Base-by-base conservation (phyloP, 2,888 invertebrate species). In the Lycaena phlaeas region DNA sequence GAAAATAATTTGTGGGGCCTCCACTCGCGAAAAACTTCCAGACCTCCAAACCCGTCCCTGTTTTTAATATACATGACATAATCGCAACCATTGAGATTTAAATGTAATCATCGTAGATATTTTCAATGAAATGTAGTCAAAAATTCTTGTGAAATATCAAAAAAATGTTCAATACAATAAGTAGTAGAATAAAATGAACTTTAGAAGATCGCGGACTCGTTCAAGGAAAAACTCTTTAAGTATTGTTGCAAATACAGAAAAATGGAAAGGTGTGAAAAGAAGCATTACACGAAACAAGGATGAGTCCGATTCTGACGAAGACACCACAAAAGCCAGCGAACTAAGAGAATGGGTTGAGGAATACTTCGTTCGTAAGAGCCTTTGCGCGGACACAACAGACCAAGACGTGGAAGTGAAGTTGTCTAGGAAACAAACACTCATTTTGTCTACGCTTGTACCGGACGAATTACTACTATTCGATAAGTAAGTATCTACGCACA, bases 401-500 rank as follows among this genome's bases (percentile, higher is more conserved):
- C 72, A 81, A 53, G 87, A 84, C 41, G 54, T 86, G 18, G 82
- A 86, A 56, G 64, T 82, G 2, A 66, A 72, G 30, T 61, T 85
- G 26, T 72, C 76, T 0, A 77, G 70, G 40, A 84, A 81, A 48
- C 86, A 85, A 52, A 81, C 86, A 0, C 68, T 85, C 18, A 68
- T 85, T 12, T 61, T 88, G 28, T 77, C 87, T 0, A 87, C 87
- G 1, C 72, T 88, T 42, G 71, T 88, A 1, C 87, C 88, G 0
- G 86, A 88, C 49, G 85, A 87, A 64, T 61, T 88, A 38, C 59
- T 88, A 29, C 66, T 76, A 17, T 71, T 79, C 54, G 64, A 76
- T 25, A 72, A 79, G 66, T 73, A 71, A 27, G 11, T 36, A 28
- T n/a, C n/a, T n/a, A n/a, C n/a, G n/a, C n/a, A n/a, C n/a, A n/a